phyloP scores from a whole-genome alignment of 2,888 invertebrate genomes.

The Axea sp. region DNA sequence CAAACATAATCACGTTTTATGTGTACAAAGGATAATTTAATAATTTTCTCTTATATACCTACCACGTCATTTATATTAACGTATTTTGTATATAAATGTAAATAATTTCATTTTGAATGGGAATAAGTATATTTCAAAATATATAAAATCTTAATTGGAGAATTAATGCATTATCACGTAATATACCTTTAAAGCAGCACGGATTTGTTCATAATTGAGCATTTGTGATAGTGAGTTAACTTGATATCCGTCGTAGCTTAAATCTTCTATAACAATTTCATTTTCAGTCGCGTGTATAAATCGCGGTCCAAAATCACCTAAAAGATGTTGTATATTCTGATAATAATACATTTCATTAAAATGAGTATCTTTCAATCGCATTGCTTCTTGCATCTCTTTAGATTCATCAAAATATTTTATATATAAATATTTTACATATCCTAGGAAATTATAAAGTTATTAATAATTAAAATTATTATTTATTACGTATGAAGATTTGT shows the following conservation, averaged over 20 bases:
- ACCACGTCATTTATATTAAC: no score
- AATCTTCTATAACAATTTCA: conserved; percentile 19
- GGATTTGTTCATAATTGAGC: conserved; percentile 1
- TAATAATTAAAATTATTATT: not conserved
- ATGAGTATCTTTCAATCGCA: conserved; percentile 6
- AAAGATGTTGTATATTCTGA: not conserved
- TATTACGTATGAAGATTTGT: not conserved
- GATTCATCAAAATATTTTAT: conserved; percentile 3
- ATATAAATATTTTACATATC: conserved; percentile 1
- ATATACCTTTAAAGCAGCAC: conserved; percentile 18
- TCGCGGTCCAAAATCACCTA: conserved; percentile 25
- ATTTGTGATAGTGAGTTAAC: not conserved
- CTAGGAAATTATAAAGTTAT: conserved; percentile 6
- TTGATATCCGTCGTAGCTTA: conserved; percentile 8
- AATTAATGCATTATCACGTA: no score
- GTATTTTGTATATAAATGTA: no score
- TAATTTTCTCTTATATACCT: no score
- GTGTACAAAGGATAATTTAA: no score
- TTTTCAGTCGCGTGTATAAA: conserved; percentile 1
- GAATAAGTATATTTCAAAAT: no score
- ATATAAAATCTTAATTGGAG: no score
- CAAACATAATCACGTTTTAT: no score
- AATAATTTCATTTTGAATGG: no score
- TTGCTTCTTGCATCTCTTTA: not conserved
- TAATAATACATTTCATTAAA: conserved; percentile 19